Evolutionary conservation across 2,113 vertebrate species (phyloP), one percentile per base, ranked within the genome.

Genomic region (Phyllostomus discolor): DNA sequence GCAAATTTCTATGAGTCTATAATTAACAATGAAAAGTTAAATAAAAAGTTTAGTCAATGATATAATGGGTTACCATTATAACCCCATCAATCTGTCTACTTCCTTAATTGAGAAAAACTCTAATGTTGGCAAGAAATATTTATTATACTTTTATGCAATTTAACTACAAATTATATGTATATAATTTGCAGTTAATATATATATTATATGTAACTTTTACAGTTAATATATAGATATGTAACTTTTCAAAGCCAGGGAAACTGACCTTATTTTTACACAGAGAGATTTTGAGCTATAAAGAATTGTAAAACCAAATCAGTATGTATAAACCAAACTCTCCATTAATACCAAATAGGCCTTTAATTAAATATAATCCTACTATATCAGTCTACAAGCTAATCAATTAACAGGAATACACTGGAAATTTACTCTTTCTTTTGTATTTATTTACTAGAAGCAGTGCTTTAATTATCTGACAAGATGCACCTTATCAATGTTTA

Each of bases 361-460:
- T 93, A 94, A 62, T 94, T 90, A 96, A 97, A 83, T 8, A 75
- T 14, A 26, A 50, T 69, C 73, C 28, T n/a, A 4, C 10, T 72
- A 78, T 78, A 54, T 85, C 28, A 72, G 0, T 69, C 48, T 38
- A 11, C 41, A 73, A 57, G 4, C 0, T 67, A 84, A 97, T 88
- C 28, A 92, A 54, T 48, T 88, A 75, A 81, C 48, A 7, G 0
- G 5, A 52, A 35, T 80, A 66, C 43, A 24, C 10, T 97, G 24
- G n/a, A 72, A 94, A 89, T 73, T 88, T 80, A 57, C 46, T 72
- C 35, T 84, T 87, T 52, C 20, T 57, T 95, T 90, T 93, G 52
- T 92, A 93, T 90, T 96, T 78, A 89, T 91, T 48, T 91, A 96
- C n/a, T 75, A 87, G 70, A 91, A 96, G 48, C 17, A 9, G 7